These are phyloP conservation scores for Plagodis dolabraria DNA, from an alignment of 2,888 invertebrate genomes.

Conservation along the genomic window DNA sequence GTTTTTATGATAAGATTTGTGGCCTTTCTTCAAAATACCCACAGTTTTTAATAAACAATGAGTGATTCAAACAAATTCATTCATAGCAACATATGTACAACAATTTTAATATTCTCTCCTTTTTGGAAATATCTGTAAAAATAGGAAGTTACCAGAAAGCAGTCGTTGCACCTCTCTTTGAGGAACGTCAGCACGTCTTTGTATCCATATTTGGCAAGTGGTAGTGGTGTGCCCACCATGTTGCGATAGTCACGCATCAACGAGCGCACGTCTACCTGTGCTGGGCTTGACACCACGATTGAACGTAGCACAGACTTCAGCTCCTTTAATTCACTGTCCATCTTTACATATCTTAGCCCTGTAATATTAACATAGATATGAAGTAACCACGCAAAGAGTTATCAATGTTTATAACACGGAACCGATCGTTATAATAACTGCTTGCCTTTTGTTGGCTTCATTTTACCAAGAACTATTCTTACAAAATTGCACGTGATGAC, in stretches of 20 bases:
- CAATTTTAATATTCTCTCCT: no score
- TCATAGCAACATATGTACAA: no score
- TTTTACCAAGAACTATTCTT: no score
- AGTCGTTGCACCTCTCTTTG: slow-evolving; percentile 63
- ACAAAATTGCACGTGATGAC: no score
- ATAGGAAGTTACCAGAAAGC: slow-evolving; percentile 62
- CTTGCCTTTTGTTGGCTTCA: no score
- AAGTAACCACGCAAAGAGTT: background rate
- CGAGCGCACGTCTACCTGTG: slow-evolving; percentile 61
- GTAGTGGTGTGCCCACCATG: slow-evolving; percentile 63
- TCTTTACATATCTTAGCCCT: slow-evolving; percentile 36
- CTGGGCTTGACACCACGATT: slow-evolving; percentile 72
- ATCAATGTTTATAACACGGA: no score
- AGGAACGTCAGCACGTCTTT: slow-evolving; percentile 61
- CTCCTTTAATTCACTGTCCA: slow-evolving; percentile 62
- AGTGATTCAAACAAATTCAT: no score
- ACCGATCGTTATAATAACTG: background rate
- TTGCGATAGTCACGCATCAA: slow-evolving; percentile 65
- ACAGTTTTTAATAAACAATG: no score
- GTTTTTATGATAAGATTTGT: no score
- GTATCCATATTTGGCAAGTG: slow-evolving; percentile 61
- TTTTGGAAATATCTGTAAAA: no score
- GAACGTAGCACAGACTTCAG: slow-evolving; percentile 66
- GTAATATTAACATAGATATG: slow-evolving; percentile 1
- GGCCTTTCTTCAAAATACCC: no score